Conservation (phyloP, 2,113 vertebrate species). For the Seriola quinqueradiata region DNA sequence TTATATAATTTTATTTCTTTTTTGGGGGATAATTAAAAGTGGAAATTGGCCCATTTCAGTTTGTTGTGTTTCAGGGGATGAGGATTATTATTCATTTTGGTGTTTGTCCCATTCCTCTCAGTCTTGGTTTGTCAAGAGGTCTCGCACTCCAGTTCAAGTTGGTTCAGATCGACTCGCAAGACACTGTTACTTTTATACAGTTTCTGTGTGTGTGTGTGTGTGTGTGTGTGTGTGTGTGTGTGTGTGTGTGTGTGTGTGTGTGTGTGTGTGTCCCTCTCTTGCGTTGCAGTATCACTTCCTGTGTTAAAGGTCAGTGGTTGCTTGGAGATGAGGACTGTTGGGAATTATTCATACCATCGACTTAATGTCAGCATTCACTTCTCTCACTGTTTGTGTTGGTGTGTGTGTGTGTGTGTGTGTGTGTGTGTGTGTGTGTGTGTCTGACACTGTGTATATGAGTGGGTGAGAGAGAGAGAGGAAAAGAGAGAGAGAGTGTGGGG, state of each 20-base stretch:
- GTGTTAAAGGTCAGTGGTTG: constrained; percentile 92
- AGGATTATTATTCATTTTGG: neutral
- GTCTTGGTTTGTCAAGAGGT: neutral
- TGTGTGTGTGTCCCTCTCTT: constrained; percentile 28
- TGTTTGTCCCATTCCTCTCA: neutral
- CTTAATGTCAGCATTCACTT: constrained; percentile 96
- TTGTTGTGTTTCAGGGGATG: neutral
- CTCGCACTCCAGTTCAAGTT: neutral
- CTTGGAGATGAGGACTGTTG: constrained; percentile 89
- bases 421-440: constrained; percentile 25
- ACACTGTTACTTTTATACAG: neutral
- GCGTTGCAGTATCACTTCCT: constrained; percentile 80
- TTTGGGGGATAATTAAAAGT: constrained; percentile 1
- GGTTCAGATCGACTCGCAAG: neutral
- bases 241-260: neutral
- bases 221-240: neutral
- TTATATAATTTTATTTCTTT: neutral
- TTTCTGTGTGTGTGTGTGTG: neutral
- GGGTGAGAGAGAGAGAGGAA: constrained; percentile 9
- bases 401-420: constrained; percentile 25
- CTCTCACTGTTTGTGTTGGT: constrained; percentile 47
- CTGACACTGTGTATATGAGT: constrained; percentile 15
- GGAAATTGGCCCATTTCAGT: neutral
- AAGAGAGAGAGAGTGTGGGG: constrained; percentile 28
- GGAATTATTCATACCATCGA: constrained; percentile 99